Percentiles rank a stretch among this genome's conserved stretches.
phyloP scores from a whole-genome alignment of 2,797 vertebrate genomes.

The Chrosomus eos region DNA sequence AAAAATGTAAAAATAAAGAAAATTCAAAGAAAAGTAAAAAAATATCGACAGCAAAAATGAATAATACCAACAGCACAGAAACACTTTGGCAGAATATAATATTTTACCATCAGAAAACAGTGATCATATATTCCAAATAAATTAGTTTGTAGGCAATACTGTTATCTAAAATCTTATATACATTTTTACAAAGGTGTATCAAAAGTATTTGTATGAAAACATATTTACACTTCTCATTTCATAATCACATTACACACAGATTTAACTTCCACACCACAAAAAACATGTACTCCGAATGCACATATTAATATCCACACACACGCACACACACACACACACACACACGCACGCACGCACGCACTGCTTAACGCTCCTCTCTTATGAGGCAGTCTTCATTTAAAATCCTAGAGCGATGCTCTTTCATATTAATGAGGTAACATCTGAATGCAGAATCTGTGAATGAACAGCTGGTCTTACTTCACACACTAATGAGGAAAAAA shows the following conservation, averaged over 20 bases:
- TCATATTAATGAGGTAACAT: slow-evolving; percentile 45
- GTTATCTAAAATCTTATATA: slow-evolving; percentile 85
- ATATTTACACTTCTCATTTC: slow-evolving; percentile 70
- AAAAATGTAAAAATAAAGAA: slow-evolving; percentile 53
- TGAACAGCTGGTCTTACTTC: slow-evolving; percentile 28
- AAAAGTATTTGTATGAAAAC: slow-evolving; percentile 83
- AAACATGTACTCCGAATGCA: slow-evolving; percentile 13
- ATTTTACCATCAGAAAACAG: slow-evolving; percentile 73
- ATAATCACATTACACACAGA: slow-evolving; percentile 17
- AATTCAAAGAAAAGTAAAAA: neutral
- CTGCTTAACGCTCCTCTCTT: slow-evolving; percentile 40
- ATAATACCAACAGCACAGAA: slow-evolving; percentile 70
- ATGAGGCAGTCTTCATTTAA: slow-evolving; percentile 22
- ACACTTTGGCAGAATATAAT: slow-evolving; percentile 74
- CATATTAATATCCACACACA: slow-evolving; percentile 34
- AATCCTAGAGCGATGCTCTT: slow-evolving; percentile 32
- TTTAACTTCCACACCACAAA: slow-evolving; percentile 8
- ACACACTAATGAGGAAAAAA: neutral
- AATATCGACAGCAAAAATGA: slow-evolving; percentile 48
- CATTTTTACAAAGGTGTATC: slow-evolving; percentile 81
- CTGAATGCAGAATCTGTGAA: slow-evolving; percentile 37
- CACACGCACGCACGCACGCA: neutral
- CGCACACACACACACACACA: slow-evolving; percentile 43
- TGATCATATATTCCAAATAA: slow-evolving; percentile 79
- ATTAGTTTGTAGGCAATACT: slow-evolving; percentile 77